Conservation (phyloP, 2,797 vertebrate genomes). For the Poecile montanus region DNA sequence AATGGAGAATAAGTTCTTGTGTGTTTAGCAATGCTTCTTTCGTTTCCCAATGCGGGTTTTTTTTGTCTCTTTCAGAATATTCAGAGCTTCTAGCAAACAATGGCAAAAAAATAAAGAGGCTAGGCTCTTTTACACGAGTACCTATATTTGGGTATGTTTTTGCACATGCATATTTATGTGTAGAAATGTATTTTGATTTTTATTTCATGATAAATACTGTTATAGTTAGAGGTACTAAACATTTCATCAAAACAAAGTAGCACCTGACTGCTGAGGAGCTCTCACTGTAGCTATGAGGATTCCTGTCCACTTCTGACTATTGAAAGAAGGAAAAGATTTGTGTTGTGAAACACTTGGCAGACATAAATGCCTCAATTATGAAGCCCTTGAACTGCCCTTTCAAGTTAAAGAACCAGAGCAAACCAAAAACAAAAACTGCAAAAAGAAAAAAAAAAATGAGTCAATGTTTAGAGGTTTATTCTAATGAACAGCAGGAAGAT, state of each 20-base stretch:
- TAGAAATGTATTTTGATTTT: neutral
- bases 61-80: neutral
- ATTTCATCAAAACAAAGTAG: neutral
- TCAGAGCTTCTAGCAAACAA: neutral
- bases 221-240: neutral
- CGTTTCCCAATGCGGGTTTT: rapidly evolving
- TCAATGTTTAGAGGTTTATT: neutral
- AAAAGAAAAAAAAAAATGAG: neutral
- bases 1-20: neutral
- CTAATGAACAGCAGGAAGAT: neutral
- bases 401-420: neutral
- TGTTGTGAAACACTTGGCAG: neutral
- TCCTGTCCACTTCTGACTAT: neutral
- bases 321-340: neutral
- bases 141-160: neutral
- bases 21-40: neutral
- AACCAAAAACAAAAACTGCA: neutral
- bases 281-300: neutral
- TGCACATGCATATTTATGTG: neutral
- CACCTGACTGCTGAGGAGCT: neutral
- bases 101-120: neutral
- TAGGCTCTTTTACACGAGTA: neutral
- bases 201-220: neutral
- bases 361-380: neutral
- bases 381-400: neutral